Base-by-base conservation (phyloP, 2,113 vertebrate species). In the Rhabdornis inornatus region DNA sequence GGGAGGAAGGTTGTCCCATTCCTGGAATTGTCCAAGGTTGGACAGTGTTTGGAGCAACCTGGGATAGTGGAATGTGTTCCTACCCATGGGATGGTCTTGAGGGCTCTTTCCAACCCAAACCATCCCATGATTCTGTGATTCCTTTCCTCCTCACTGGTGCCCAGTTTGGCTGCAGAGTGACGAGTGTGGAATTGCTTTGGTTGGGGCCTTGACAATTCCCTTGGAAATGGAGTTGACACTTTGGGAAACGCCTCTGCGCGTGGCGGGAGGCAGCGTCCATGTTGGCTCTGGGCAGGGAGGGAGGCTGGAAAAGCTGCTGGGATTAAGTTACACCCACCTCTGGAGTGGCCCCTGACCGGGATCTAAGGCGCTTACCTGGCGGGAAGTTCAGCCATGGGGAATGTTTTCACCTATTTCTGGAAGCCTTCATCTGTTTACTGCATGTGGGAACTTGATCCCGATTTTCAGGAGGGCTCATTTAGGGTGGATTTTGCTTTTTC, bases 271-370 rank as follows among this genome's bases (percentile, higher is more conserved):
- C 89, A 71, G 89, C 44, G 15, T 89, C 94, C 91, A 44, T 94
- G 83, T 87, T 82, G 83, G 86, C 92, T 65, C 15, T 9, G 40
- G 10, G 83, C 78, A 17, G 85, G 59, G 77, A 20, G 75, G 45
- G 96, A 82, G 92, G 80, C 71, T 50, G 69, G 37, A 16, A 3
- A n/a, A 94, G 91, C 95, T 92, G 47, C 72, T 59, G 90, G 90
- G 78, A 63, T 95, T 91, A 33, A 83, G 21, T 97, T 95, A 63
- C 94, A 87, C 5, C 72, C 87, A 56, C 70, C 84, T 94, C 65
- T 53, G 71, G 91, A 79, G 77, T 49, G 86, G 94, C 76, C 17
- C 55, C 14, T 1, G 3, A n/a, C 44, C 0, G 1, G 57, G 16
- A 5, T n/a, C 35, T 45, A 1, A 39, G 7, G 53, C 2, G 0